Base-by-base conservation (phyloP, 2,113 vertebrate genomes). In the Lophura nycthemera region DNA sequence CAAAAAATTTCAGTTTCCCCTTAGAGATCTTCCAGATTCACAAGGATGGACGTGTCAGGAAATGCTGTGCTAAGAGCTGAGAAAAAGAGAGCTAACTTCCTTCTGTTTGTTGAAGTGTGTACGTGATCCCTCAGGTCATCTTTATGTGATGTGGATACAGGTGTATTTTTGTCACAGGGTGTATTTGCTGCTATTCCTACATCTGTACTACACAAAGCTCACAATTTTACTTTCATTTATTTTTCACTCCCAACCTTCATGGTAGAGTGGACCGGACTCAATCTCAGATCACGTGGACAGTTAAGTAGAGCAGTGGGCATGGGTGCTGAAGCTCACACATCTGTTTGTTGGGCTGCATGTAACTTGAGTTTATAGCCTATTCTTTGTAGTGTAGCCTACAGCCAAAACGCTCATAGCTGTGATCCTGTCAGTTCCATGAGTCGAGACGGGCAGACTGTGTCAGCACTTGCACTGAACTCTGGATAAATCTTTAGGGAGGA, bases 1-100 rank as follows among this genome's bases (percentile, higher is more conserved):
- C 1, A 14, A 64, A 81, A 88, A 71, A 30, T 6, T 42, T 56
- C 45, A 29, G 10, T 30, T 0, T 0, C 8, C 36, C 27, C 6
- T 64, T 57, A 19, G 25, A 77, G 71, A 43, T 59, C 77, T 45
- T 27, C 40, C 27, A 40, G 22, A 21, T 76, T 8, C 40, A 48
- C 40, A 32, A 59, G 56, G 29, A 13, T 69, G 61, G 32, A 60
- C 45, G 29, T 83, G 60, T 59, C 38, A 11, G 3, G 13, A 56
- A 74, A 57, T 50, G 65, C 70, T 64, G 36, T 56, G 40, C 4
- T 54, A 56, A 64, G 48, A 76, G 42, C 4, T 77, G 52, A 78
- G 83, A 13, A 52, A 52, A 87, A 36, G 18, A 38, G 65, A 79
- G 36, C 10, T 7, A 8, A 6, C 38, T 78, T 72, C 66, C 42